These are phyloP conservation scores for Phorcus lineatus DNA, from an alignment of 2,888 invertebrate species.

Conservation along the genomic window DNA sequence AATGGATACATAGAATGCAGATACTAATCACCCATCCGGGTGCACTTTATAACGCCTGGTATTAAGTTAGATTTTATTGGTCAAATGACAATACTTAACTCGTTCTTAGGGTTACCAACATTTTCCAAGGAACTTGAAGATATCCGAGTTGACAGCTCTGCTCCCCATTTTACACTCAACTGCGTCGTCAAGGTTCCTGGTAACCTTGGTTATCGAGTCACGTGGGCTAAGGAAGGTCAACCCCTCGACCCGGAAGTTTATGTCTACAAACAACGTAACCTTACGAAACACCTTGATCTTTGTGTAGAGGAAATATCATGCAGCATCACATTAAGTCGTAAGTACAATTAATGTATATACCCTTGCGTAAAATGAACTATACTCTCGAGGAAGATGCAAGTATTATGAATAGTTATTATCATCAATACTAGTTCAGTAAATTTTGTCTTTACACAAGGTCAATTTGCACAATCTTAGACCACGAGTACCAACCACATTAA, in stretches of 20 bases:
- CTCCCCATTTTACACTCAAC: not conserved
- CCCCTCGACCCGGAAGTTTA: conserved; percentile 13
- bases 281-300: not conserved
- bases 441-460: too few species aligned
- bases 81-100: too few species aligned
- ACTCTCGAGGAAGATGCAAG: too few species aligned
- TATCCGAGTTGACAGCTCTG: not conserved
- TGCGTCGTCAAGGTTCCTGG: not conserved
- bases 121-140: not conserved
- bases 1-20: too few species aligned
- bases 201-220: not conserved
- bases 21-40: too few species aligned
- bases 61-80: too few species aligned
- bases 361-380: too few species aligned
- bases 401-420: too few species aligned
- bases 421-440: too few species aligned
- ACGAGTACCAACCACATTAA: too few species aligned
- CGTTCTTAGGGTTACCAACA: not conserved
- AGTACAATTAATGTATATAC: not conserved
- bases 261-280: not conserved
- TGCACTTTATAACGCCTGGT: too few species aligned
- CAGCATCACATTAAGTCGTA: not conserved
- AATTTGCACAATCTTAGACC: too few species aligned
- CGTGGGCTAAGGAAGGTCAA: not conserved
- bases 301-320: conserved; percentile 10